phyloP scores from a whole-genome alignment of 2,113 vertebrate genomes.

The Melanerpes formicivorus region DNA sequence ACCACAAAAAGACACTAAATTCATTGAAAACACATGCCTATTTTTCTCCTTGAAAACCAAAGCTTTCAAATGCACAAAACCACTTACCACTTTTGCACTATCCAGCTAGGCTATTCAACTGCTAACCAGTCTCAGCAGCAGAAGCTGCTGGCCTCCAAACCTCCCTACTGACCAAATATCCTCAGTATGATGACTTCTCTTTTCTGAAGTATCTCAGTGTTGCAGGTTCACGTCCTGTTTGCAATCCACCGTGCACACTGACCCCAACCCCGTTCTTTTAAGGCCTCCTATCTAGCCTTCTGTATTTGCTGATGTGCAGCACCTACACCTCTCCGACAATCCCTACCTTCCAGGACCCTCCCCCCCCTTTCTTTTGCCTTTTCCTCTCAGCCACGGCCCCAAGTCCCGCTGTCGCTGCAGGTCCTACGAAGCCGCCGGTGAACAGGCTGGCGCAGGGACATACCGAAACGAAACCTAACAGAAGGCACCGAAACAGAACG shows the following conservation, averaged over 20 bases:
- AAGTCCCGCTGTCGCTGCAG: no score
- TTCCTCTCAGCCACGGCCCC: no score
- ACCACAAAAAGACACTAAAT: fast-evolving
- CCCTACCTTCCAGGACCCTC: background rate
- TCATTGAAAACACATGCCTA: fast-evolving
- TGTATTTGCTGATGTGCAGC: no score
- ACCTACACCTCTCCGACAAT: no score
- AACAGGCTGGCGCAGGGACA: fast-evolving
- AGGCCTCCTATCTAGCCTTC: fast-evolving
- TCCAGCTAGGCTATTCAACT: no score
- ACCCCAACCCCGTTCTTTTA: fast-evolving
- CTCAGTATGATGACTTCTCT: fast-evolving
- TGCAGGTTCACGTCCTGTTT: fast-evolving
- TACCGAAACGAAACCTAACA: background rate
- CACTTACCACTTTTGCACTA: fast-evolving
- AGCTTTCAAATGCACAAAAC: fast-evolving
- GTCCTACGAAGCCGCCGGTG: no score
- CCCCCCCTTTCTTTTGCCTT: no score
- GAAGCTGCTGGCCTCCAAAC: background rate
- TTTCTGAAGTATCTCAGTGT: fast-evolving
- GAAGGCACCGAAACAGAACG: no score
- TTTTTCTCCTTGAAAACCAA: fast-evolving
- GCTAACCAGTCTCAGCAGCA: no score
- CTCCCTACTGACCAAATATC: fast-evolving
- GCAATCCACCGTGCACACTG: fast-evolving